A percentile compares a stretch with the other conserved stretches of the same genome.
These are phyloP conservation scores for Caenorhabditis sinica DNA, from an alignment of 2,888 invertebrate species.

Conservation along the genomic window DNA sequence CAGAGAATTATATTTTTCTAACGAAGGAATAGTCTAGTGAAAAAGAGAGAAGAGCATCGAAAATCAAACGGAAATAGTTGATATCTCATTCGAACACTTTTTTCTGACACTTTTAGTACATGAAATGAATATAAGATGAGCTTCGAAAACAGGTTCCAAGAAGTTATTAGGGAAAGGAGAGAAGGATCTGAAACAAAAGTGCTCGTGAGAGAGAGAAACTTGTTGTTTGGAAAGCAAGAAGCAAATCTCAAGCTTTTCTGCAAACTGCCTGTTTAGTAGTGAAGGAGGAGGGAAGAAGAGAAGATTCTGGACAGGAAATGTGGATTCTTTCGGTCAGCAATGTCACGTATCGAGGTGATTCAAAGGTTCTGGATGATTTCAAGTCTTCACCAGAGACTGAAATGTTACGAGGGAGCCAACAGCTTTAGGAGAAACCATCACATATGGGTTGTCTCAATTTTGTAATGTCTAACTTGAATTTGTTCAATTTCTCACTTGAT, in stretches of 20 bases:
- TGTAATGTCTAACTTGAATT: too few species aligned
- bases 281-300: slow-evolving; percentile 3
- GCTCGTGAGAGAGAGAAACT: slow-evolving; percentile 14
- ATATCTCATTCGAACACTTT: slow-evolving; percentile 13
- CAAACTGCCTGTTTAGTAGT: slow-evolving; percentile 16
- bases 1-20: slow-evolving; percentile 10
- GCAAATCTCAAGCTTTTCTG: slow-evolving; percentile 41
- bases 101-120: neutral
- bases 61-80: slow-evolving; percentile 16
- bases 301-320: slow-evolving; percentile 34
- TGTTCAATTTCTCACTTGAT: too few species aligned
- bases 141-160: slow-evolving; percentile 10
- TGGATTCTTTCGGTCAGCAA: neutral
- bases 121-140: neutral
- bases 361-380: neutral
- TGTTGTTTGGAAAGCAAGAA: slow-evolving; percentile 32
- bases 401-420: too few species aligned
- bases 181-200: slow-evolving; percentile 19
- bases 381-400: too few species aligned
- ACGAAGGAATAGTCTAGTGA: slow-evolving; percentile 17
- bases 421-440: too few species aligned
- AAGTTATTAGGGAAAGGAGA: slow-evolving; percentile 25
- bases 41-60: slow-evolving; percentile 8
- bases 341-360: slow-evolving; percentile 25
- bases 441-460: too few species aligned